phyloP scores from a whole-genome alignment of 2,797 vertebrate genomes.

The Philypnodon macrostomus region DNA sequence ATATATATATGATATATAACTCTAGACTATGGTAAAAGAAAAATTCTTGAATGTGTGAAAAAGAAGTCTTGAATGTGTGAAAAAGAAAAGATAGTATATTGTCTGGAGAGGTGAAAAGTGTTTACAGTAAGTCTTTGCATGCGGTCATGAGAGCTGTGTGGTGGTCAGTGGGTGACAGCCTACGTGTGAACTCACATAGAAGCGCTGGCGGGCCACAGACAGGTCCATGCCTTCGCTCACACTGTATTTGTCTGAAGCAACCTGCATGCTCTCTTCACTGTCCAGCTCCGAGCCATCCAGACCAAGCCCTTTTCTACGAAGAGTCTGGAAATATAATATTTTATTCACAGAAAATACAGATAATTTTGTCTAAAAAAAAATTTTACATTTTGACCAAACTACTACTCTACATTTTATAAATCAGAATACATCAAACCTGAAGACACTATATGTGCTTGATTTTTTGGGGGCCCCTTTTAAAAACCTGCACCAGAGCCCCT shows the following conservation, averaged over 20 bases:
- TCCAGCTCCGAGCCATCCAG: conserved; percentile 84
- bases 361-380: no score
- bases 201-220: conserved; percentile 77
- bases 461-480: no score
- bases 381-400: no score
- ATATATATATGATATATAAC: no score
- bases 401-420: no score
- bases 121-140: not conserved
- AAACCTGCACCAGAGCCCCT: no score
- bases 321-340: conserved; percentile 72
- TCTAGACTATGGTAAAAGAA: no score
- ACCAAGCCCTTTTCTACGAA: conserved; percentile 88
- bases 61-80: no score
- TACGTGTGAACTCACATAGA: conserved; percentile 79
- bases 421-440: no score
- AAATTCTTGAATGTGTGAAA: no score
- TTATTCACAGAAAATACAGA: not conserved
- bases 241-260: conserved; percentile 74
- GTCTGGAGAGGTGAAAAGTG: not conserved
- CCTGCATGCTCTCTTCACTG: conserved; percentile 76
- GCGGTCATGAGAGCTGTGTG: not conserved
- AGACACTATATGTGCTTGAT: no score
- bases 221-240: conserved; percentile 81
- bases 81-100: not conserved
- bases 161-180: conserved; percentile 1